phyloP scores from a whole-genome alignment of 1,140 invertebrate species.

The Aphaenogaster rudis region DNA sequence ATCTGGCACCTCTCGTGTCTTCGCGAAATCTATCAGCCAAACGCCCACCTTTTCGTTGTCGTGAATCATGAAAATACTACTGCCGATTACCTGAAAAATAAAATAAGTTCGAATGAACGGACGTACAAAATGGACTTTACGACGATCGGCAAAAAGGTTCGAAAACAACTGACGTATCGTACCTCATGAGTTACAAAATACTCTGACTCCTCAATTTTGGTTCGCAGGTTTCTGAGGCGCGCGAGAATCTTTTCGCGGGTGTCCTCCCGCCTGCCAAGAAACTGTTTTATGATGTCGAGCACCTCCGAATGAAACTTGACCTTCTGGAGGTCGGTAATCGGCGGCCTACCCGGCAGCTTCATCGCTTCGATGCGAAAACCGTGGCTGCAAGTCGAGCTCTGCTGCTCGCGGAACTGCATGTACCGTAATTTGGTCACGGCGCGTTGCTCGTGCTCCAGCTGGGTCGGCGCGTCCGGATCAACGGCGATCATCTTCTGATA shows the following conservation, averaged over 20 bases:
- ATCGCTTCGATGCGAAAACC: slow-evolving; percentile 99
- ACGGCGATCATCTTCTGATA: slow-evolving; percentile 98
- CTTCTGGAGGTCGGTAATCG: slow-evolving; percentile 92
- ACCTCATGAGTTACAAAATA: slow-evolving; percentile 97
- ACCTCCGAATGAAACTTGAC: slow-evolving; percentile 93
- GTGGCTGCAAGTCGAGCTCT: slow-evolving; percentile 96
- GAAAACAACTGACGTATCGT: slow-evolving; percentile 60
- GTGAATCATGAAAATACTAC: slow-evolving; percentile 97
- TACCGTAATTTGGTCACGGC: slow-evolving; percentile 97
- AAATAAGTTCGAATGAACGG: not conserved
- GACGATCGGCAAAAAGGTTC: not conserved
- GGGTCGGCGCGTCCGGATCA: slow-evolving; percentile 94
- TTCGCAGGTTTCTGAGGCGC: slow-evolving; percentile 92
- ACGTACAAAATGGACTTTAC: not conserved
- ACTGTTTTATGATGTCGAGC: slow-evolving; percentile 92
- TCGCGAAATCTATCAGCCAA: slow-evolving; percentile 99
- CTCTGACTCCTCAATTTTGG: slow-evolving; percentile 93
- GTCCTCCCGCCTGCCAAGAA: slow-evolving; percentile 90
- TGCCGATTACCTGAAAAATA: slow-evolving; percentile 92
- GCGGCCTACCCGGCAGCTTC: slow-evolving; percentile 92
- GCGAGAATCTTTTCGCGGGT: slow-evolving; percentile 91
- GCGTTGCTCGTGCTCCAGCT: slow-evolving; percentile 91
- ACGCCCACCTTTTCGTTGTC: slow-evolving; percentile 94
- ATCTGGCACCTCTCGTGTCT: slow-evolving; percentile 93
- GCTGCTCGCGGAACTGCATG: slow-evolving; percentile 97